Evolutionary conservation across 2,888 invertebrate genomes (phyloP).

Genomic region (Linnaemya vulpina): DNA sequence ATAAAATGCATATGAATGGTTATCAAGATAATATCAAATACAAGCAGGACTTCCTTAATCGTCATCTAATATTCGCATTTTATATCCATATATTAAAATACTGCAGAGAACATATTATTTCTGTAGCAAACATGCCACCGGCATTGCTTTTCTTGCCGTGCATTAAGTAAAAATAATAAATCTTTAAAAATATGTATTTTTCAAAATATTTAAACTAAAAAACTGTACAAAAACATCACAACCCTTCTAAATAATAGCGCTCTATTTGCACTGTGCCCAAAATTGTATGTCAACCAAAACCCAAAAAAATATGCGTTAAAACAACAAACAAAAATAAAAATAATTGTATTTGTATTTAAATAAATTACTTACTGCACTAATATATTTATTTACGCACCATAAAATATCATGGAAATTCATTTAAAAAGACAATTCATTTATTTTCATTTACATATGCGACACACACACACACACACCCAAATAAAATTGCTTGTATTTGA

Average conservation of each 20-base stretch:
- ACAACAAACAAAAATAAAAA: slow-evolving; percentile 41
- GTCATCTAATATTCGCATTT: too few relatives aligned
- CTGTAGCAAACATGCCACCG: too few relatives aligned
- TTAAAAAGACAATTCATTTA: slow-evolving; percentile 70
- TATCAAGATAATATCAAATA: too few relatives aligned
- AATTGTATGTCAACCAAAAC: slow-evolving; percentile 27
- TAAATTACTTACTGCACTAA: slow-evolving; percentile 72
- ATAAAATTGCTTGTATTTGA: slow-evolving; percentile 29
- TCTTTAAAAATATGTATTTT: too few relatives aligned
- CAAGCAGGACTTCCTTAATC: too few relatives aligned
- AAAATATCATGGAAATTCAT: slow-evolving; percentile 69
- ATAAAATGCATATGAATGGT: too few relatives aligned
- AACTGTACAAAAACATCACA: not conserved
- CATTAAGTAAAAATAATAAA: too few relatives aligned
- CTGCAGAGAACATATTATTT: too few relatives aligned
- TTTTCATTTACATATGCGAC: slow-evolving; percentile 64
- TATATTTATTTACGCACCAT: slow-evolving; percentile 72
- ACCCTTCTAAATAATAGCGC: not conserved
- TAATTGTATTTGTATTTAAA: slow-evolving; percentile 69
- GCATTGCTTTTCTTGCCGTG: too few relatives aligned
- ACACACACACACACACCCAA: slow-evolving; percentile 24
- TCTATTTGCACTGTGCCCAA: not conserved
- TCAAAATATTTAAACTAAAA: not conserved
- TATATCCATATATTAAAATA: too few relatives aligned
- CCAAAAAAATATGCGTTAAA: not conserved